phyloP scores from a whole-genome alignment of 2,888 invertebrate species.

The Thera britannica region DNA sequence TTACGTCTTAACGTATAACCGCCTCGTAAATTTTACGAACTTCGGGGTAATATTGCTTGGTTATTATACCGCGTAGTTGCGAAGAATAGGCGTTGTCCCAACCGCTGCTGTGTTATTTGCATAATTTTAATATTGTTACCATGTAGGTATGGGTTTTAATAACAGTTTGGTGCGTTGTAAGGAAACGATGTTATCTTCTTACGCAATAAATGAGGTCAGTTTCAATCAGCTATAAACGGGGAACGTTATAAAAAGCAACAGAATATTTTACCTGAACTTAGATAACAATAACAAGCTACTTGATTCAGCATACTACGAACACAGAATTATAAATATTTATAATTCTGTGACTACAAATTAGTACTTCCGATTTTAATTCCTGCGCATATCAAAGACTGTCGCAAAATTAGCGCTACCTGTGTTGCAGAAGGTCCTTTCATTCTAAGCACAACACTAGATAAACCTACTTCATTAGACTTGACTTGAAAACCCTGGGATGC shows the following conservation, averaged over 20 bases:
- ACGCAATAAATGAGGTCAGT: not conserved
- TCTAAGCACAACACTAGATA: constrained; percentile 1
- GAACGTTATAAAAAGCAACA: too few relatives aligned
- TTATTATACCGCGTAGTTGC: constrained; percentile 67
- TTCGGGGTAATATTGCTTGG: constrained; percentile 70
- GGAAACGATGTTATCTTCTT: not conserved
- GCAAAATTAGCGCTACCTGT: constrained; percentile 6
- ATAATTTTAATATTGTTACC: constrained; percentile 64
- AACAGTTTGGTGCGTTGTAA: constrained; percentile 5
- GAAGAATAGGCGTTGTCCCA: constrained; percentile 59
- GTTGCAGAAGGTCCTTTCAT: not conserved
- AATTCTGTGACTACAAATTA: too few relatives aligned
- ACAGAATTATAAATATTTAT: too few relatives aligned
- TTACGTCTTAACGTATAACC: constrained; percentile 72
- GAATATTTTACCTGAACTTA: not conserved
- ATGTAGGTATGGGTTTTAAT: constrained; percentile 15
- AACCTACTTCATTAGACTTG: constrained; percentile 16
- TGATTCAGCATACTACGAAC: not conserved
- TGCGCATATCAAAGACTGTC: constrained; percentile 3
- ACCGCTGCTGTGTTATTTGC: constrained; percentile 62
- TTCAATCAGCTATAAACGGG: not conserved
- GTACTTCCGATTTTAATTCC: not conserved
- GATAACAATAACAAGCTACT: not conserved
- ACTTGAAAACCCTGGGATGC: constrained; percentile 1
- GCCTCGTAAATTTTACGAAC: constrained; percentile 77